Base-by-base conservation (phyloP, 1,140 invertebrate species). In the Pseudoatta argentina region DNA sequence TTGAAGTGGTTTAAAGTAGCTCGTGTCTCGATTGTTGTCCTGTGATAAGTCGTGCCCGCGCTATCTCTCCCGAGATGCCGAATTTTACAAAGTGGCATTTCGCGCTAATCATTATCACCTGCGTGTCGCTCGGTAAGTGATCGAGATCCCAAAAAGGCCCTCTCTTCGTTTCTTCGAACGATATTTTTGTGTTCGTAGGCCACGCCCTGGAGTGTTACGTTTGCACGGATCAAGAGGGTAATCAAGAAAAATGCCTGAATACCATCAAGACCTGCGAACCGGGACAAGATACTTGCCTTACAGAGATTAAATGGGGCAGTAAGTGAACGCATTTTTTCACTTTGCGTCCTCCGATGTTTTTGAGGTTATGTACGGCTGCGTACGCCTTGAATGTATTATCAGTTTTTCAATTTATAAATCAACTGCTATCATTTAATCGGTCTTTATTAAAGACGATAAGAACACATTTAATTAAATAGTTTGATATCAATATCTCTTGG, bases 181-280 rank as follows among this genome's bases (percentile, higher is more conserved):
- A 81, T 55, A 6, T 87, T 89, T 87, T 86, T 88, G 10, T 44
- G 39, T 8, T 88, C 93, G 85, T 69, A 97, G 97, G 96, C 91
- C 92, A 95, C 93, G 96, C 96, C 86, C 96, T 99, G 85, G 98
- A 99, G 95, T 99, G 99, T 95, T 99, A 99, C 94, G 98, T 99
- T 16, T 99, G 99, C 94, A 96, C 97, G 76, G 97, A 98, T 90
- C 99, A 99, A 96, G 98, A 99, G 90, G 97, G 97, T 88, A 99
- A 99, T 93, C 96, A 96, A 51, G 98, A 98, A 88, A 99, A 99
- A 95, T 99, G 99, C 94, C 95, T 98, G 12, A 98, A 98, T 92
- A 99, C 98, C 5, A 98, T 99, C 24, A 97, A 97, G 94, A 98
- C 98, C 27, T 99, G 99, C 94, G 97, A 98, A 87, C 96, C 97